Base-by-base conservation (phyloP, 2,797 vertebrate genomes). In the Gymnoscopelus braueri region DNA sequence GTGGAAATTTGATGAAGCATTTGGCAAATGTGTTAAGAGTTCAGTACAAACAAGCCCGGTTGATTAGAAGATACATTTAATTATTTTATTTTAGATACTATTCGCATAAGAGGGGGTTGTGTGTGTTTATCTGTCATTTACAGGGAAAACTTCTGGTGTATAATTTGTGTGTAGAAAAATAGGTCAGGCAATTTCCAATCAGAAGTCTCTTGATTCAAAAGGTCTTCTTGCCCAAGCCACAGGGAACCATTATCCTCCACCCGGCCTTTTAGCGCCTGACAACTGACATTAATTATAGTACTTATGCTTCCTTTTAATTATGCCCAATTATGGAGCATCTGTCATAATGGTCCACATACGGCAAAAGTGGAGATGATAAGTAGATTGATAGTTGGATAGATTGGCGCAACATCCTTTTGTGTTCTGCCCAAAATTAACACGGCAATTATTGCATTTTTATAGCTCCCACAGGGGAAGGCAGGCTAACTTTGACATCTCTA, bases 241-340 rank as follows among this genome's bases (percentile, higher is more conserved):
- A 51, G 81, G 87, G 83, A 89, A 81, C 88, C 77, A 82, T 83
- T 86, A 88, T 88, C 84, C 81, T 83, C 82, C 64, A 73, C 70
- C 69, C 80, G 79, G 74, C 82, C 84, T 91, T 91, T 87, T 81
- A 89, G 78, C 44, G 56, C 83, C 84, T 85, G 87, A 93, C 87
- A 91, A 86, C 84, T 93, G 93, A 93, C 93, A 92, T 93, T 94
- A 93, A 94, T 95, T 94, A 91, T 84, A 89, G 91, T 86, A 91
- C 91, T 94, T 91, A 72, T 52, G 63, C 84, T 83, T 91, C 82
- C 86, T 91, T 92, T 94, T 93, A 94, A 94, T 93, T 92, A 91
- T 71, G 84, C 80, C 87, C 89, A 92, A 92, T 94, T 93, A 93
- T 80, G 89, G 78, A 78, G 83, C 84, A 86, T 83, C 88, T 84